phyloP scores from a whole-genome alignment of 2,888 invertebrate genomes.

The Odontothrips loti region DNA sequence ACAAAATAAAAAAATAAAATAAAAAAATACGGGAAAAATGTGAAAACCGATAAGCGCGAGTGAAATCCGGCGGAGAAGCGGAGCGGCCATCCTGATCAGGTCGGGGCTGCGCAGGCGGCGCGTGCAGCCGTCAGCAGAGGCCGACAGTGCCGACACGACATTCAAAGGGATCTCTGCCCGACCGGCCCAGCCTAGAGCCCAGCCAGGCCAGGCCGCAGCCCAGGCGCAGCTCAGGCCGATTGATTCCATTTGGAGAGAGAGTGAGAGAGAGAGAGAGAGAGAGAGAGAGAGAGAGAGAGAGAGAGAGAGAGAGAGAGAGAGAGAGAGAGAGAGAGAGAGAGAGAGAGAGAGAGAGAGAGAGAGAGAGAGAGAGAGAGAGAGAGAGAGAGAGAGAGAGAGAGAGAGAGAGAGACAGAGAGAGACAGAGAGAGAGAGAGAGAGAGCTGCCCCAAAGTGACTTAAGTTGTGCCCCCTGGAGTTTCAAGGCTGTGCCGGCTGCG shows the following conservation, averaged over 20 bases:
- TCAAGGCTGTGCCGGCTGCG: too few relatives aligned
- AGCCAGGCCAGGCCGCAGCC: neutral
- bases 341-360: neutral
- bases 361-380: neutral
- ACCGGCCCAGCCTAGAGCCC: neutral
- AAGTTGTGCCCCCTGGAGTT: too few relatives aligned
- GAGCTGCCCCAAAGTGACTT: neutral
- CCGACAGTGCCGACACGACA: too few relatives aligned
- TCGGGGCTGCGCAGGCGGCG: too few relatives aligned
- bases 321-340: constrained; percentile 1
- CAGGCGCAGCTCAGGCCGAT: neutral
- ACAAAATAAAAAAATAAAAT: too few relatives aligned
- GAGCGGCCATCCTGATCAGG: too few relatives aligned
- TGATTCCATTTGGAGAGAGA: neutral
- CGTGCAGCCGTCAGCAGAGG: too few relatives aligned
- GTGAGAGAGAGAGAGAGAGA: neutral
- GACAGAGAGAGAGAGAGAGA: neutral
- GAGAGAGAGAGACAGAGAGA: neutral
- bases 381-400: neutral
- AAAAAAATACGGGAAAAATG: neutral
- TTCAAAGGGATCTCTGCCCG: too few relatives aligned
- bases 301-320: neutral
- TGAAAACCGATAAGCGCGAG: neutral
- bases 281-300: neutral
- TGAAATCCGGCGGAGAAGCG: too few relatives aligned